phyloP scores from a whole-genome alignment of 2,797 vertebrate genomes.

The Schizopygopsis pylzovi region DNA sequence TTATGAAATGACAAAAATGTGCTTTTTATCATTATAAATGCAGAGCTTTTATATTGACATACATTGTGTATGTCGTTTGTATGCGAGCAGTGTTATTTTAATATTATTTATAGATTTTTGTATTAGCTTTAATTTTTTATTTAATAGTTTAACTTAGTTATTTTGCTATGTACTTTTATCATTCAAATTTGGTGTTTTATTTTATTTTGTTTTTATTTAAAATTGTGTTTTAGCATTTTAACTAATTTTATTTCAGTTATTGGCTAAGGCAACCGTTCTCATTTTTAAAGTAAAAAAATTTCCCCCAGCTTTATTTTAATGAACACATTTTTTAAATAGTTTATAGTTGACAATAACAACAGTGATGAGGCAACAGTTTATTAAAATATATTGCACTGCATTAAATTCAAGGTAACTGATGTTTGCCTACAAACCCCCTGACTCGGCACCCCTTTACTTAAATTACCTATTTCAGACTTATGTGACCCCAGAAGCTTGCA shows the following conservation, averaged over 20 bases:
- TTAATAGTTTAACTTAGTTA: not conserved
- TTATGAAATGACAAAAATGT: not conserved
- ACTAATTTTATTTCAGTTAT: not conserved
- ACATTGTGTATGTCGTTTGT: not conserved
- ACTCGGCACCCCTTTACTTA: not conserved
- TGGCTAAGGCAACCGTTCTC: no score
- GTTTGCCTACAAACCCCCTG: not conserved
- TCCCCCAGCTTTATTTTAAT: not conserved
- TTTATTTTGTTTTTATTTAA: not conserved
- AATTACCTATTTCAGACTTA: not conserved
- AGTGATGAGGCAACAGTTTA: not conserved
- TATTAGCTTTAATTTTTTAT: not conserved
- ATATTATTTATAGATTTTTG: not conserved
- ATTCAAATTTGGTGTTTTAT: not conserved
- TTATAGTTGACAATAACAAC: not conserved
- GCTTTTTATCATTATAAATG: not conserved
- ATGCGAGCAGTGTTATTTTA: not conserved
- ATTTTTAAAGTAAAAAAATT: not conserved
- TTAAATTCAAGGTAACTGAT: not conserved
- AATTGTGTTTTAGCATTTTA: not conserved
- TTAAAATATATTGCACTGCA: not conserved
- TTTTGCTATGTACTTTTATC: not conserved
- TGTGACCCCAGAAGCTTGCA: not conserved
- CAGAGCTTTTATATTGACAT: not conserved
- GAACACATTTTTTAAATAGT: not conserved